Evolutionary conservation across 1,140 invertebrate species (phyloP), one percentile per base, ranked within the genome.

Genomic region (Zaprionus ghesquierei): DNA sequence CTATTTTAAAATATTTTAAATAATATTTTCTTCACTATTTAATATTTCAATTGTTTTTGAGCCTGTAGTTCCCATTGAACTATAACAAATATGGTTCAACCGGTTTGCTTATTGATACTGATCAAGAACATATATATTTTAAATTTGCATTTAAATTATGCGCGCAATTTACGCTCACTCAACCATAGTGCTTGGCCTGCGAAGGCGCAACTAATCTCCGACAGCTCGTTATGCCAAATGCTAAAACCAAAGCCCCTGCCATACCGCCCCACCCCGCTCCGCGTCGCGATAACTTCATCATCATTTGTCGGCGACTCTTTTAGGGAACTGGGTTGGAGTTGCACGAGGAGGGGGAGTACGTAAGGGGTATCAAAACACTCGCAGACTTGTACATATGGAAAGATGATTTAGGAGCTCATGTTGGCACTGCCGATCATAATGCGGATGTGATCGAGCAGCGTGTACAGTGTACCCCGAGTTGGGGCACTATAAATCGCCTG

Each of bases 401-500:
- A 76, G 65, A 87, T 86, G 78, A 86, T 86, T 75, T 81, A 79
- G 61, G 51, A 65, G 66, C 58, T 69, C 58, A 50, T 58, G 73
- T 41, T 55, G 23, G 23, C 68, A 25, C 50, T 54, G 56, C 51
- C 78, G 81, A 86, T 86, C 79, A 73, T 66, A 64, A 65, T 54
- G 56, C 78, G 70, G 75, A 85, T 87, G 82, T 73, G 82, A 76
- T 87, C 82, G 38, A 29, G 35, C 15, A 46, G 49, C 2, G 12
- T 10, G 9, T 50, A 5, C 6, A 10, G 22, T n/a, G 8, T 8
- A 8, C 13, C 3, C 5, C 12, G 12, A 50, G 23, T 13, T 4
- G 13, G 49, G 73, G 68, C 64, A 75, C 58, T 87, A 89, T 87
- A 87, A 87, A 87, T 87, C 84, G 72, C 65, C 71, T 87, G 69